These are phyloP conservation scores for Sylvietta virens DNA, from an alignment of 2,113 vertebrate species.

Conservation along the genomic window DNA sequence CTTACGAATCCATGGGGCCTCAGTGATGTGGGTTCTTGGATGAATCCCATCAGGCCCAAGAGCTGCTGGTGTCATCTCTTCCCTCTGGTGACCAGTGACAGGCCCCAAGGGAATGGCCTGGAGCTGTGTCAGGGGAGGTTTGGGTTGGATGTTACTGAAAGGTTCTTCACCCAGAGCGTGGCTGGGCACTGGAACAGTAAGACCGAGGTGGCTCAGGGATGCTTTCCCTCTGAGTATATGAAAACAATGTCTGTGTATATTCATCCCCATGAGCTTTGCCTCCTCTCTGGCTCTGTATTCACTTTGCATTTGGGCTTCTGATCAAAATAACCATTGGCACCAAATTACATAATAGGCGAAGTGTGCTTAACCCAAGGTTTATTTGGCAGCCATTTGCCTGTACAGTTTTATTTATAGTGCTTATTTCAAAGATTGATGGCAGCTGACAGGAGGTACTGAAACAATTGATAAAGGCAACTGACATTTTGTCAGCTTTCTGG, in stretches of 20 bases:
- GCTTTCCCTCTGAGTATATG: neutral
- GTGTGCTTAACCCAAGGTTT: neutral
- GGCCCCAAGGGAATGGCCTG: rapidly evolving
- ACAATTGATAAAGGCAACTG: conserved; percentile 60
- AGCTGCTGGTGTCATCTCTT: neutral
- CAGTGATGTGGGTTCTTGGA: neutral
- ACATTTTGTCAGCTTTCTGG: conserved; percentile 61
- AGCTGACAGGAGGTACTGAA: conserved; percentile 40
- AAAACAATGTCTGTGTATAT: neutral
- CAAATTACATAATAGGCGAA: neutral
- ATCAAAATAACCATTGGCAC: neutral
- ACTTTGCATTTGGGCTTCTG: neutral
- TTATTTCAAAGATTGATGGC: conserved; percentile 62
- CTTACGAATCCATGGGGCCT: neutral
- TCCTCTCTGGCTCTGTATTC: neutral
- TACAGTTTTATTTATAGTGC: conserved; percentile 61
- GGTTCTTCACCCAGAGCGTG: neutral
- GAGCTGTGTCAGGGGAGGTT: neutral
- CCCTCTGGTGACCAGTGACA: neutral
- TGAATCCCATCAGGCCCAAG: neutral
- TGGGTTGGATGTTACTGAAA: neutral
- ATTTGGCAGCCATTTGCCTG: conserved; percentile 29
- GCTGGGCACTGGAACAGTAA: neutral
- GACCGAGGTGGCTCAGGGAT: neutral
- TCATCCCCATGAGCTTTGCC: neutral